Evolutionary conservation across 2,797 vertebrate species (phyloP).

Genomic region (Prunella strophiata): DNA sequence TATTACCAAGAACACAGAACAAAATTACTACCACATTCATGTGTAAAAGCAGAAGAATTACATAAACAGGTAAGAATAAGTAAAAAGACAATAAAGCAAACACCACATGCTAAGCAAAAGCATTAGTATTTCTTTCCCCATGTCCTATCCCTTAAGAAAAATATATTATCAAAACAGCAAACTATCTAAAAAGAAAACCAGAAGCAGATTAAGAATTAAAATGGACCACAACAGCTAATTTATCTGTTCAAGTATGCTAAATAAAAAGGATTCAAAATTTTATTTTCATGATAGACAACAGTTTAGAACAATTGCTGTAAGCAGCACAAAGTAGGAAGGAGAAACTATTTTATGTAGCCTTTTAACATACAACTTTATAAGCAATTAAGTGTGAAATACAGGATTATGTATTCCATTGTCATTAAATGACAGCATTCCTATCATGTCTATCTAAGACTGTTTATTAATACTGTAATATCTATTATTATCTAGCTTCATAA

Average conservation of each 20-base stretch:
- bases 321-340: neutral
- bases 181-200: neutral
- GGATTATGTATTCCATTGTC: neutral
- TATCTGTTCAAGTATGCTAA: neutral
- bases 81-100: neutral
- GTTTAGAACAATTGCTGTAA: neutral
- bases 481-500: neutral
- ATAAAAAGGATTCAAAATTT: neutral
- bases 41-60: neutral
- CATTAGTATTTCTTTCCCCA: neutral
- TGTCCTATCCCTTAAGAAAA: neutral
- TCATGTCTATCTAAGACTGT: neutral
- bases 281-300: neutral
- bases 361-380: neutral
- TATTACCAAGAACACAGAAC: neutral
- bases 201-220: neutral
- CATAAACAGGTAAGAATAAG: neutral
- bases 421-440: neutral
- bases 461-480: neutral
- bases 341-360: neutral
- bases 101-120: neutral
- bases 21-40: neutral
- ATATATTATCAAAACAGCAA: neutral
- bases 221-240: neutral
- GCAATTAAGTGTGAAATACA: neutral